phyloP scores from a whole-genome alignment of 2,888 invertebrate genomes.

The Pogonocherus hispidulus region DNA sequence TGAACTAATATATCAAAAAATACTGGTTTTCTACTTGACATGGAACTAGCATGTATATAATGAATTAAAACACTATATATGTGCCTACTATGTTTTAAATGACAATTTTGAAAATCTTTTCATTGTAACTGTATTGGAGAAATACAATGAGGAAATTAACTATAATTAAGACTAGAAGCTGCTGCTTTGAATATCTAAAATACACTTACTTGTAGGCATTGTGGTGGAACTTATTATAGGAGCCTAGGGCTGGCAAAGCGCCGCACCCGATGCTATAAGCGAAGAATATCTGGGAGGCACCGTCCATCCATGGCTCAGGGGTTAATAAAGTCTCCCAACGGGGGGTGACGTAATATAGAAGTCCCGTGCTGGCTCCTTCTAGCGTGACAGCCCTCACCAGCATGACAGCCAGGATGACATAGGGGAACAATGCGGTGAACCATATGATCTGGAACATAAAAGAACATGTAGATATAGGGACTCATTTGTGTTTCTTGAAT shows the following conservation, averaged over 20 bases:
- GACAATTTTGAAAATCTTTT: no score
- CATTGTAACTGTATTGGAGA: no score
- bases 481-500: no score
- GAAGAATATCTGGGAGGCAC: constrained; percentile 84
- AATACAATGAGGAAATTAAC: no score
- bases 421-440: constrained; percentile 84
- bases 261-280: constrained; percentile 85
- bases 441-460: constrained; percentile 74
- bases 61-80: no score
- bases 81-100: no score
- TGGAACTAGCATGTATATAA: no score
- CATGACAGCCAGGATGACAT: constrained; percentile 77
- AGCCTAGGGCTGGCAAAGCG: constrained; percentile 80
- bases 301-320: constrained; percentile 80
- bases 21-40: no score
- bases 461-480: background rate
- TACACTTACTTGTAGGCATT: constrained; percentile 77
- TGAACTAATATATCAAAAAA: no score
- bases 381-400: constrained; percentile 78
- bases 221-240: constrained; percentile 83
- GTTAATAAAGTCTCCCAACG: constrained; percentile 71
- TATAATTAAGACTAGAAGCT: no score
- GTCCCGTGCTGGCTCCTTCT: constrained; percentile 76
- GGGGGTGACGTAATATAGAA: constrained; percentile 79
- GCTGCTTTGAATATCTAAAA: background rate